A percentile compares a stretch with the other conserved stretches of the same genome.
Conservation (phyloP, 2,888 invertebrate genomes). For the Polylopha cassiicola region DNA sequence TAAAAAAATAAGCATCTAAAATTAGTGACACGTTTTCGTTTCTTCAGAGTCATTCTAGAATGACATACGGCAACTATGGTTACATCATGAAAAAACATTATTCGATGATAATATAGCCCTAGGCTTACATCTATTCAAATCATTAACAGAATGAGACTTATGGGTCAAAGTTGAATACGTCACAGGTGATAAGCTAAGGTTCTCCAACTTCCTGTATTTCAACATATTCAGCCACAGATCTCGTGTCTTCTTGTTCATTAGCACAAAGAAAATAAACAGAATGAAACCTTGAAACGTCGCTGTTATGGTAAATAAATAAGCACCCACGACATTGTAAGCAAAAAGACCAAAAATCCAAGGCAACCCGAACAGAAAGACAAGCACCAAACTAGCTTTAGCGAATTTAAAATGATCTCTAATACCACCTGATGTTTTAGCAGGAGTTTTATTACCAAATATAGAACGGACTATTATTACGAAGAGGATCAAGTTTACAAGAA, state of each 20-base stretch:
- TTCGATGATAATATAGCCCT: too few species aligned
- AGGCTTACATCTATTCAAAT: too few species aligned
- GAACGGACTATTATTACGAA: constrained; percentile 77
- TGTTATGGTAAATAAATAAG: constrained; percentile 75
- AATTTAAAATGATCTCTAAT: constrained; percentile 71
- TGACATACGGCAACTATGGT: too few species aligned
- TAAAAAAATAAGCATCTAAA: too few species aligned
- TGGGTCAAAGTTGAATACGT: too few species aligned
- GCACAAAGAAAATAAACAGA: constrained; percentile 78
- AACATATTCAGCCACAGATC: constrained; percentile 73
- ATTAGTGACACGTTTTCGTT: too few species aligned
- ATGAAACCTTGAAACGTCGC: constrained; percentile 78
- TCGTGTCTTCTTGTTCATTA: constrained; percentile 77
- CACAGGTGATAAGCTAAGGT: too few species aligned
- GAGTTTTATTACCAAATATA: constrained; percentile 66
- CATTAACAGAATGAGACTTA: too few species aligned
- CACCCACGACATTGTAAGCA: constrained; percentile 62
- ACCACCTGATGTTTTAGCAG: constrained; percentile 71
- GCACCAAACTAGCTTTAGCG: constrained; percentile 74
- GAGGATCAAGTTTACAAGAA: constrained; percentile 75
- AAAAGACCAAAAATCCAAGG: constrained; percentile 79
- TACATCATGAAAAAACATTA: too few species aligned
- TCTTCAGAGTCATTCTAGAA: too few species aligned
- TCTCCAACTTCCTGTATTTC: constrained; percentile 67
- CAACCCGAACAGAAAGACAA: constrained; percentile 79